These are phyloP conservation scores for Drosophila bipectinata DNA, from an alignment of 1,140 invertebrate genomes.

Conservation along the genomic window DNA sequence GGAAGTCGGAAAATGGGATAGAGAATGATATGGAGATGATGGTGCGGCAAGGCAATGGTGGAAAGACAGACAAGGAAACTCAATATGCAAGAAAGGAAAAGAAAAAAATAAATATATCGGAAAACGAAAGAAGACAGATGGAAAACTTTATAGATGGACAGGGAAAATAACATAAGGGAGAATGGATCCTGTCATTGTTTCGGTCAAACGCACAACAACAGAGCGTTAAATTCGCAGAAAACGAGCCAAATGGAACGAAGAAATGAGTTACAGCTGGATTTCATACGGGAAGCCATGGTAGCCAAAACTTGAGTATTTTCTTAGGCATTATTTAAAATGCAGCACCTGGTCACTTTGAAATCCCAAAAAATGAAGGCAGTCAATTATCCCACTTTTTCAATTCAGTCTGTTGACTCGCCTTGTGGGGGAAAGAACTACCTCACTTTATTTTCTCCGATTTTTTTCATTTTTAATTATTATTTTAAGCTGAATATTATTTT, in stretches of 20 bases:
- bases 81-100: slow-evolving; percentile 33
- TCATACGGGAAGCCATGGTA: not conserved
- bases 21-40: slow-evolving; percentile 8
- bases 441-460: not conserved
- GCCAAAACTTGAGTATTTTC: no score
- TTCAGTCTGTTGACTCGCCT: no score
- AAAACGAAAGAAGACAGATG: not conserved
- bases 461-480: not conserved
- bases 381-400: no score
- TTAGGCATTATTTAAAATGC: no score
- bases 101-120: not conserved
- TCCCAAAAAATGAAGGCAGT: no score
- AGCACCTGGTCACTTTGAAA: no score
- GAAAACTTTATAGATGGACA: slow-evolving; percentile 16
- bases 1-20: not conserved
- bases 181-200: slow-evolving; percentile 62
- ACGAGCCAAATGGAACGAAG: slow-evolving; percentile 8
- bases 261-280: slow-evolving; percentile 1
- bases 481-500: not conserved
- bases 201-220: slow-evolving; percentile 70
- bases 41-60: not conserved
- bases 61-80: slow-evolving; percentile 5
- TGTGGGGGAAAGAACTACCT: no score
- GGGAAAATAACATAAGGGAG: slow-evolving; percentile 13
- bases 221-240: slow-evolving; percentile 61